phyloP scores from a whole-genome alignment of 2,797 vertebrate species.

The Lithobates sylvaticus region DNA sequence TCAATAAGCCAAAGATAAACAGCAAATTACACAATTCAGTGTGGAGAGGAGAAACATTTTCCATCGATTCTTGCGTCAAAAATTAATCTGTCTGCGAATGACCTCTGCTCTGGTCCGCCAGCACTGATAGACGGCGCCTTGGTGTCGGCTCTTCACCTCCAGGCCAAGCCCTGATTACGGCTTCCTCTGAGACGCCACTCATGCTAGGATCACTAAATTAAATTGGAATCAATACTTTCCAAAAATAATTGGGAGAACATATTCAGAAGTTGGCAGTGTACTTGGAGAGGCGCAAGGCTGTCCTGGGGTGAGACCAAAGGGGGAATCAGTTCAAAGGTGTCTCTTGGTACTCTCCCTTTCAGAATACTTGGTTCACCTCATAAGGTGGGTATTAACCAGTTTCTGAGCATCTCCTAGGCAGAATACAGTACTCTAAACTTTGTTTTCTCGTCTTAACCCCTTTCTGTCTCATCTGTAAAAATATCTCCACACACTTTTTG shows the following conservation, averaged over 20 bases:
- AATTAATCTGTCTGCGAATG: conserved; percentile 87
- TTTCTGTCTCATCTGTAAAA: no score
- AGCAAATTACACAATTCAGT: conserved; percentile 90
- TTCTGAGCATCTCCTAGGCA: no score
- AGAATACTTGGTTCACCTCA: no score
- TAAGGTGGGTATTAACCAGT: no score
- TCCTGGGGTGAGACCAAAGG: conserved; percentile 80
- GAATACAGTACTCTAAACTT: no score
- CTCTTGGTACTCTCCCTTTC: conserved; percentile 65
- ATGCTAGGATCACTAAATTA: conserved; percentile 85
- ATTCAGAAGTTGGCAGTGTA: conserved; percentile 75
- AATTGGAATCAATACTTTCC: conserved; percentile 87
- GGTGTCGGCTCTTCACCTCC: conserved; percentile 70
- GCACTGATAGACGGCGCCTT: conserved; percentile 79
- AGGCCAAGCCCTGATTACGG: conserved; percentile 84
- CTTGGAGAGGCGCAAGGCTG: no score
- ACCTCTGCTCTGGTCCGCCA: conserved; percentile 81
- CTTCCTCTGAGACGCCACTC: conserved; percentile 82
- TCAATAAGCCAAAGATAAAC: conserved; percentile 92
- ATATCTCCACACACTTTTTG: no score
- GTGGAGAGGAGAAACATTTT: conserved; percentile 82
- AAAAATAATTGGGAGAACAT: conserved; percentile 86
- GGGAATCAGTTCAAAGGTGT: conserved; percentile 80
- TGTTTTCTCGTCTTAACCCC: no score
- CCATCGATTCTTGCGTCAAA: conserved; percentile 90